Percentiles rank a stretch among this genome's conserved stretches.
phyloP scores from a whole-genome alignment of 2,113 vertebrate species.

The Bagarius yarrelli region DNA sequence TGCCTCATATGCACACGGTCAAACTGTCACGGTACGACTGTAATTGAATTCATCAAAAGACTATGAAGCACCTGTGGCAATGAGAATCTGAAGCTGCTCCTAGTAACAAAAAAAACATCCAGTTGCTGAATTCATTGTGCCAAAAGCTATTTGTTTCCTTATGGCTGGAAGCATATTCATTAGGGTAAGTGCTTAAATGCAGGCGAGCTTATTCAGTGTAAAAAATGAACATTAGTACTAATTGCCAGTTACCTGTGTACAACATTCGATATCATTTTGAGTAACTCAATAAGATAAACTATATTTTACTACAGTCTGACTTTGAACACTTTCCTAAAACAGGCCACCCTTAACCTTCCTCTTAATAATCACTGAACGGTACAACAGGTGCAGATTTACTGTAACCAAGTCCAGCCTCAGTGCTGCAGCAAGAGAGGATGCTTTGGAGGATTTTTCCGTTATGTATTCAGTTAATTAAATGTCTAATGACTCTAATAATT shows the following conservation, averaged over 20 bases:
- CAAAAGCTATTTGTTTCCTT: not conserved
- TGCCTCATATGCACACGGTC: not conserved
- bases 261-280: not conserved
- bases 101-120: constrained; percentile 7
- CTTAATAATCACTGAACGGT: not conserved
- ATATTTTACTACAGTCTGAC: not conserved
- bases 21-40: not conserved
- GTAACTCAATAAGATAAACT: too few relatives aligned
- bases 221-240: not conserved
- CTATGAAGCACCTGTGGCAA: constrained; percentile 6
- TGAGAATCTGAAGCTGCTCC: constrained; percentile 21
- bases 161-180: not conserved
- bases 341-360: not conserved
- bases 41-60: constrained; percentile 26
- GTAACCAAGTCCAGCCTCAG: not conserved
- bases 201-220: not conserved
- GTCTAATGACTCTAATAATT: constrained; percentile 31
- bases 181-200: not conserved
- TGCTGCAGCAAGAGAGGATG: not conserved
- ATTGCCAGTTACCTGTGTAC: not conserved
- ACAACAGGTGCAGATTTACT: not conserved
- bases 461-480: constrained; percentile 28
- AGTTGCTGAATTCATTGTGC: not conserved
- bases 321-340: not conserved
- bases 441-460: not conserved